These are phyloP conservation scores for Oreonectes daqikongensis DNA, from an alignment of 2,797 vertebrate species.

Conservation along the genomic window DNA sequence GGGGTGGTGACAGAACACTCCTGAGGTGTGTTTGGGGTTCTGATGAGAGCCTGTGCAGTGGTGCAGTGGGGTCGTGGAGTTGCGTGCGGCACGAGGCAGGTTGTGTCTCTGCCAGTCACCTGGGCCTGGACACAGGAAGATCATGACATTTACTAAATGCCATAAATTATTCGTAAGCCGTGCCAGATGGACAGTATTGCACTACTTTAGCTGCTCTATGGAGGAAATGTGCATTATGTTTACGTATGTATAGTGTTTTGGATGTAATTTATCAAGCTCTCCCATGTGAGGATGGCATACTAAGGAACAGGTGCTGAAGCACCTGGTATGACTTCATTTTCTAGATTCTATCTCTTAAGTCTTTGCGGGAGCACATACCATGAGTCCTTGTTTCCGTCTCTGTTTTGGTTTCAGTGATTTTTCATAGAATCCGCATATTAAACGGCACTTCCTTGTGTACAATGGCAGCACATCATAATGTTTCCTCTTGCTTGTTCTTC, in stretches of 20 bases:
- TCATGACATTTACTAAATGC: conserved; percentile 50
- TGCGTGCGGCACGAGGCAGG: conserved; percentile 14
- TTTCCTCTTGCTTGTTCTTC: not conserved
- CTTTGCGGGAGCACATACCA: conserved; percentile 21
- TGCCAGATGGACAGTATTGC: not conserved
- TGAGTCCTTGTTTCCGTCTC: not conserved
- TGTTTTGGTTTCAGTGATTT: not conserved
- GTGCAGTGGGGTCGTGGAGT: conserved; percentile 11
- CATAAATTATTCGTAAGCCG: conserved; percentile 33
- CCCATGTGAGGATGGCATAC: not conserved
- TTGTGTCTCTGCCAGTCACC: conserved; percentile 46
- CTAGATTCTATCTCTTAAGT: conserved; percentile 17
- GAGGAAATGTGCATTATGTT: not conserved
- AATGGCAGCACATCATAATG: not conserved
- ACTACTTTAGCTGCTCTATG: not conserved
- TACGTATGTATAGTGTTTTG: not conserved
- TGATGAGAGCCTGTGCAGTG: conserved; percentile 40
- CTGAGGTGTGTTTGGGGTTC: conserved; percentile 17
- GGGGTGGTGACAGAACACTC: not conserved
- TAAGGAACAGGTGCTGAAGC: conserved; percentile 34
- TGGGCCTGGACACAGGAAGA: conserved; percentile 25
- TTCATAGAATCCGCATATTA: conserved; percentile 8
- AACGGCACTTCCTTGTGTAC: not conserved
- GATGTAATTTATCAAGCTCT: not conserved
- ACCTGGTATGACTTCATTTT: conserved; percentile 40